These are phyloP conservation scores for Crossaster papposus DNA, from an alignment of 53 echinoderm and acorn worm species.

Conservation along the genomic window DNA sequence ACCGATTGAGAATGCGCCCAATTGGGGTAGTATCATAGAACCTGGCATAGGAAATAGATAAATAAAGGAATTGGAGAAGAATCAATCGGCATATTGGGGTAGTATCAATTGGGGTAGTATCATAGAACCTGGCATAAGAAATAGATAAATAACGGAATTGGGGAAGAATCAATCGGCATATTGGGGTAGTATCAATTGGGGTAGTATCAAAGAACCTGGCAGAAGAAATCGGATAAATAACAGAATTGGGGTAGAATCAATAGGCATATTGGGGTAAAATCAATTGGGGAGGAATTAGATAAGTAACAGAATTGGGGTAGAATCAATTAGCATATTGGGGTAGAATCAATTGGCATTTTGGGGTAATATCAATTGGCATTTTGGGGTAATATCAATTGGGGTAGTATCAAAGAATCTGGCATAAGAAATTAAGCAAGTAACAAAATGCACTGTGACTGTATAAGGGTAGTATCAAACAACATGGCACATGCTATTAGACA, in stretches of 20 bases:
- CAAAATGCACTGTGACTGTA: too few relatives aligned
- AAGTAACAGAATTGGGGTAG: background rate
- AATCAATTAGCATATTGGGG: background rate
- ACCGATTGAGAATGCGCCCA: slow-evolving; percentile 86
- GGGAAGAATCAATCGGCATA: too few relatives aligned
- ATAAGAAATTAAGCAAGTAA: background rate
- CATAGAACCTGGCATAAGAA: slow-evolving; percentile 66
- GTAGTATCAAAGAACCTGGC: slow-evolving; percentile 81
- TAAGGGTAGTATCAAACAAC: too few relatives aligned
- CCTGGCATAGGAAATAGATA: slow-evolving; percentile 12
- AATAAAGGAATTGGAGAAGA: background rate
- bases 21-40: slow-evolving; percentile 86
- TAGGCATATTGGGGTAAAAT: too few relatives aligned
- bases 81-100: too few relatives aligned
- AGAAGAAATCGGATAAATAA: background rate
- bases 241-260: background rate
- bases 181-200: too few relatives aligned
- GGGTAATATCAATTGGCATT: too few relatives aligned
- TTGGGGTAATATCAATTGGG: too few relatives aligned
- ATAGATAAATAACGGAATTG: background rate
- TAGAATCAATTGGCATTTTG: slow-evolving; percentile 64
- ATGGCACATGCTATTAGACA: too few relatives aligned
- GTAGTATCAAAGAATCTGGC: slow-evolving; percentile 81
- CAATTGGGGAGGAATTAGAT: slow-evolving; percentile 32
- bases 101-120: slow-evolving; percentile 84